Conservation (phyloP, 2,113 vertebrate genomes). For the Aspiorhynchus laticeps region DNA sequence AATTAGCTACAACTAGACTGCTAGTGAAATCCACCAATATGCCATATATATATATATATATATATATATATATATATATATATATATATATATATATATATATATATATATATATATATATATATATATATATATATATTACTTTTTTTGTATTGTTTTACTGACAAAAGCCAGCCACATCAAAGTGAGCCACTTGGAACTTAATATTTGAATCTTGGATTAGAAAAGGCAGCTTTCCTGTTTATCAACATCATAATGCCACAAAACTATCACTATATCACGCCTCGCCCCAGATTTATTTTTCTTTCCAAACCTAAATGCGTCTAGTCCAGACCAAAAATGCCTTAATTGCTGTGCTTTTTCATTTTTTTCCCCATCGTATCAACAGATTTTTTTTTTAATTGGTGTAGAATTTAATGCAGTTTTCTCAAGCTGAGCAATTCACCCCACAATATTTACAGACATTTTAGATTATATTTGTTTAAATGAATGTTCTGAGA, state of each 20-base stretch:
- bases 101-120: too few relatives aligned
- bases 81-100: too few relatives aligned
- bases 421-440: constrained; percentile 9
- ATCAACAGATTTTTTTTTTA: constrained; percentile 2
- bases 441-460: constrained; percentile 67
- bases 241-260: constrained; percentile 42
- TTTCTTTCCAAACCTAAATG: constrained; percentile 71
- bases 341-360: constrained; percentile 61
- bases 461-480: constrained; percentile 71
- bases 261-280: constrained; percentile 58
- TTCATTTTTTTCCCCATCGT: constrained; percentile 1
- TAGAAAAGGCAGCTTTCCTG: constrained; percentile 65
- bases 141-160: neutral
- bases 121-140: too few relatives aligned
- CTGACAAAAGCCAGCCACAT: constrained; percentile 64
- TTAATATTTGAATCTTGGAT: constrained; percentile 54
- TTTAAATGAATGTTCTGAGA: constrained; percentile 66
- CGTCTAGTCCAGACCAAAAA: constrained; percentile 72
- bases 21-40: too few relatives aligned
- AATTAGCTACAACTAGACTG: neutral
- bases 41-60: too few relatives aligned
- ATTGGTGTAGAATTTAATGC: neutral
- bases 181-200: constrained; percentile 38
- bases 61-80: too few relatives aligned
- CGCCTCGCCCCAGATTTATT: constrained; percentile 62